phyloP scores from a whole-genome alignment of 2,797 vertebrate genomes.

The Distichodus sexfasciatus region DNA sequence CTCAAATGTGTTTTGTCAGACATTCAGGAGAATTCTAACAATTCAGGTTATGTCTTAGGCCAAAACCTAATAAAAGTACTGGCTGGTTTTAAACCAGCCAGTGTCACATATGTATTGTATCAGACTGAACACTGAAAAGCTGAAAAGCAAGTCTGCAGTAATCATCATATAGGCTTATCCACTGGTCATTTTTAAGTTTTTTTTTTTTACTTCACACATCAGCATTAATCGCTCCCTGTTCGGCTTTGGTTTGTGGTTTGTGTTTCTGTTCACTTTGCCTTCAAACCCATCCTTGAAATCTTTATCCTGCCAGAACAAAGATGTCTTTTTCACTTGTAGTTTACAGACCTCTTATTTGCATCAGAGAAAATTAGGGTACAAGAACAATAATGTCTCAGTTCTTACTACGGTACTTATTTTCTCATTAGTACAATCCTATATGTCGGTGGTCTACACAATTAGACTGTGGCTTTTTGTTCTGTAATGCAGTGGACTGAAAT shows the following conservation, averaged over 20 bases:
- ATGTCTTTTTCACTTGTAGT: conserved; percentile 11
- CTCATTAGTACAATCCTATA: too few species aligned
- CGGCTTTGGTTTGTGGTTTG: background rate
- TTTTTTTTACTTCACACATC: background rate
- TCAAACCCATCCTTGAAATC: background rate
- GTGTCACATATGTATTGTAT: too few species aligned
- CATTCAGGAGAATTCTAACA: conserved; percentile 1
- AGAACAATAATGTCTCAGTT: conserved; percentile 7
- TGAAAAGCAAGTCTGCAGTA: too few species aligned
- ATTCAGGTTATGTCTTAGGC: background rate
- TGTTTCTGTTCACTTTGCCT: background rate
- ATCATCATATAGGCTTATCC: too few species aligned
- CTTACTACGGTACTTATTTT: background rate
- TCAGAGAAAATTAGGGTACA: conserved; percentile 1
- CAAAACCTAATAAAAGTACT: too few species aligned
- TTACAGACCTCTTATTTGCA: conserved; percentile 7
- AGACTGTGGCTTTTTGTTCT: background rate
- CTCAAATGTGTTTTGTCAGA: conserved; percentile 28
- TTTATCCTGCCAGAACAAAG: conserved; percentile 19
- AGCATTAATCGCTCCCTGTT: background rate
- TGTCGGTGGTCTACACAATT: background rate
- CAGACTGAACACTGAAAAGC: too few species aligned
- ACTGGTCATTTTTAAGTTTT: background rate
- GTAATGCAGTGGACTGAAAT: background rate
- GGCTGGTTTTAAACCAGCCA: too few species aligned